phyloP scores from a whole-genome alignment of 2,113 vertebrate genomes.

The Centropristis striata region DNA sequence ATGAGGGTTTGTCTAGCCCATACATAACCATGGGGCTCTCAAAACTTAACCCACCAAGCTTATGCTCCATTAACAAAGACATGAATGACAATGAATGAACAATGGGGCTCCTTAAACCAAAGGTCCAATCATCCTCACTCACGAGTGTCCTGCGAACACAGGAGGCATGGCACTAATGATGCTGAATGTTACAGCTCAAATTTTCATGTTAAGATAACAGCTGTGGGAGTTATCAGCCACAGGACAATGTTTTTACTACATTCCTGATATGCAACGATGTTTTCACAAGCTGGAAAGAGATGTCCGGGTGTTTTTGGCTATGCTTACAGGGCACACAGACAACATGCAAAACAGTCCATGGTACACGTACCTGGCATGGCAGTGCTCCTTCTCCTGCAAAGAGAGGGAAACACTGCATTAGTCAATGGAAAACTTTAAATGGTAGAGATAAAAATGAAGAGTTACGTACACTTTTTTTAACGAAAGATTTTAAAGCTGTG shows the following conservation, averaged over 20 bases:
- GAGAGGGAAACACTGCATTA: constrained; percentile 42
- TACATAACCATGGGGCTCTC: constrained; percentile 81
- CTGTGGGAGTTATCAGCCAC: neutral
- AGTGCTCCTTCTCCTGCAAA: constrained; percentile 77
- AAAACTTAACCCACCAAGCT: constrained; percentile 74
- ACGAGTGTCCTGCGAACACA: neutral
- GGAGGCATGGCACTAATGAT: constrained; percentile 3
- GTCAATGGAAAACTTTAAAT: constrained; percentile 3
- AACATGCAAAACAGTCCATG: constrained; percentile 64
- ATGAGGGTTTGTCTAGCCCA: constrained; percentile 82
- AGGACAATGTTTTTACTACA: constrained; percentile 24
- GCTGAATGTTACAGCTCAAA: constrained; percentile 3
- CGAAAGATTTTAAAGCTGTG: no score
- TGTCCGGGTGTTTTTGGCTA: neutral
- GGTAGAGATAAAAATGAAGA: no score
- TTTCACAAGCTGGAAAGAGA: constrained; percentile 13
- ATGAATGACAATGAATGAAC: constrained; percentile 77
- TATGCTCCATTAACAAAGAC: constrained; percentile 78
- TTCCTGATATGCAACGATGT: constrained; percentile 68
- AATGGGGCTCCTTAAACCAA: constrained; percentile 70
- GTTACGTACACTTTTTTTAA: no score
- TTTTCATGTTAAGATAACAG: constrained; percentile 19
- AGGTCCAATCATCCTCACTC: constrained; percentile 43
- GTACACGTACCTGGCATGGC: constrained; percentile 77
- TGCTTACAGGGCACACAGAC: neutral